Conservation (phyloP, 2,113 vertebrate species). For the Ptychochromis oligacanthus region DNA sequence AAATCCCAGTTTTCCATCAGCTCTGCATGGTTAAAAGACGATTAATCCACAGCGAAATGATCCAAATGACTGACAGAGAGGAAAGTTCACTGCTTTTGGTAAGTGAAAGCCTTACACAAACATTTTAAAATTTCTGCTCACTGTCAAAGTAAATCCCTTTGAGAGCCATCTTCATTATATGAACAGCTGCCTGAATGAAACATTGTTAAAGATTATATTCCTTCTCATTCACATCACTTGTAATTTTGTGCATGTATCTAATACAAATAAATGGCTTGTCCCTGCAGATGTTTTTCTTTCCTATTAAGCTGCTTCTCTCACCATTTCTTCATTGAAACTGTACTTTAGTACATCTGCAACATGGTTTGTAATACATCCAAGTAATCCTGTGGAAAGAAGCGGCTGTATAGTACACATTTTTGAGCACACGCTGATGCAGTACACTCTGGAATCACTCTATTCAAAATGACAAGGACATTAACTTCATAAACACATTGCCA, state of each 20-base stretch:
- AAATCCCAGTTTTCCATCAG: neutral
- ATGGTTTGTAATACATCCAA: neutral
- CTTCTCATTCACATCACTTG: neutral
- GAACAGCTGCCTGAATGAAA: neutral
- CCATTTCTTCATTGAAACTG: neutral
- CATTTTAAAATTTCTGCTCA: no score
- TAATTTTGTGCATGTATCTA: neutral
- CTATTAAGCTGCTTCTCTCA: conserved; percentile 5
- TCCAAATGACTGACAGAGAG: neutral
- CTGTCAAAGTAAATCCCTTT: no score
- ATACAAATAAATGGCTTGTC: neutral
- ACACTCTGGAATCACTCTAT: neutral
- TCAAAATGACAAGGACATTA: conserved; percentile 30
- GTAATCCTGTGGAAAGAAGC: conserved; percentile 1
- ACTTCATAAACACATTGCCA: conserved; percentile 23
- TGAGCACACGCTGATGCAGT: neutral
- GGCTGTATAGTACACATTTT: neutral
- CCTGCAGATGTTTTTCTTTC: neutral
- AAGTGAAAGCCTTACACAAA: no score
- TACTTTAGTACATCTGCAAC: neutral
- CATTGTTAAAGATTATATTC: neutral
- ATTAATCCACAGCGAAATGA: no score
- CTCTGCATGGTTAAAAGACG: neutral
- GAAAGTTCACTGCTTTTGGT: neutral
- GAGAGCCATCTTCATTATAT: no score